Conservation (phyloP, 2,113 vertebrate species). For the Todiramphus chloris region DNA sequence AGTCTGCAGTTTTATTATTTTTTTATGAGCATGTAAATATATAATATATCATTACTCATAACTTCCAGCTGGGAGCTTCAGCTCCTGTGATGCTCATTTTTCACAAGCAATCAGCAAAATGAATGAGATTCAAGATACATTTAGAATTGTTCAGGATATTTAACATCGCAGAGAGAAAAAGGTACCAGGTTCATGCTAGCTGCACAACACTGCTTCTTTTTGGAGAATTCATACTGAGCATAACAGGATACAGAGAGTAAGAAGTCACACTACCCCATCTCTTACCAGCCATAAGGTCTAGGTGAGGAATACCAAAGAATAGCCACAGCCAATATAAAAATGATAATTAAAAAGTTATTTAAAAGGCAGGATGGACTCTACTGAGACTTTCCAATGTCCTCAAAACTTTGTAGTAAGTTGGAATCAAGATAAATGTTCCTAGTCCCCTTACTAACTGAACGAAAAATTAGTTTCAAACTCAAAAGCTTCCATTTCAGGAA, state of each 20-base stretch:
- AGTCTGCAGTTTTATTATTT: background rate
- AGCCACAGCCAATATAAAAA: background rate
- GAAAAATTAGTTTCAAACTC: background rate
- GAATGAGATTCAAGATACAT: background rate
- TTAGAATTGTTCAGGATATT: background rate
- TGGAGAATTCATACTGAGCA: background rate
- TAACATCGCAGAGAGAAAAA: background rate
- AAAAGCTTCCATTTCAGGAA: background rate
- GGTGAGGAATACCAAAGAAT: background rate
- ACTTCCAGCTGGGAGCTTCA: background rate
- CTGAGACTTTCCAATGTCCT: background rate
- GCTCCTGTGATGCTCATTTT: background rate
- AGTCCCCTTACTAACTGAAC: background rate
- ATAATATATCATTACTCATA: background rate
- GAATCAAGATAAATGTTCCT: background rate
- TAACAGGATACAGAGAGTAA: background rate
- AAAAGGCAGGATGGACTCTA: background rate
- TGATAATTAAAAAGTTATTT: background rate
- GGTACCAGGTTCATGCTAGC: background rate
- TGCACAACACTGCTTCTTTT: background rate
- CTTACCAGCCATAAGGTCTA: background rate
- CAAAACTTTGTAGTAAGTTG: background rate
- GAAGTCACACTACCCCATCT: background rate
- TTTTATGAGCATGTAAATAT: background rate
- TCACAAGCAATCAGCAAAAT: background rate